phyloP scores from a whole-genome alignment of 2,797 vertebrate genomes.

The Silurus lanzhouensis region DNA sequence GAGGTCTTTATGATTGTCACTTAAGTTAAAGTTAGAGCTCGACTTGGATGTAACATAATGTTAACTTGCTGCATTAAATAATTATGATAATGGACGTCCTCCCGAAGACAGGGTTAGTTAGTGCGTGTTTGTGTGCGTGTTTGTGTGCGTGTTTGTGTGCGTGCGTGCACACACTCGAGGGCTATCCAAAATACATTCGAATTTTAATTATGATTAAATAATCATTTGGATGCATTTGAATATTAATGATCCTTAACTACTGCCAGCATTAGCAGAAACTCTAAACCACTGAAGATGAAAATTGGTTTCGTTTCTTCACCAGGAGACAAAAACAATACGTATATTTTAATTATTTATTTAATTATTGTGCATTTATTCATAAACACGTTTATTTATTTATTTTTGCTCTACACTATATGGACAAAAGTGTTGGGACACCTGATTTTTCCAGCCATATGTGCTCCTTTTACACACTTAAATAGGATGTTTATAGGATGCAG shows the following conservation, averaged over 20 bases:
- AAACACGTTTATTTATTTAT: too few species aligned
- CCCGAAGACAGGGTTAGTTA: too few species aligned
- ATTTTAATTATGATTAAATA: constrained; percentile 1
- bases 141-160: background rate
- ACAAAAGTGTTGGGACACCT: too few species aligned
- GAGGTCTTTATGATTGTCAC: background rate
- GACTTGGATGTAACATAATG: background rate
- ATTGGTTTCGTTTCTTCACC: background rate
- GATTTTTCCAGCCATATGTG: too few species aligned
- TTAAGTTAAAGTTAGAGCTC: background rate
- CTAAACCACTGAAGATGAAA: background rate
- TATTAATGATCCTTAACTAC: background rate
- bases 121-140: background rate
- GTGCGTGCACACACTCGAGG: background rate
- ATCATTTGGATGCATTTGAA: background rate
- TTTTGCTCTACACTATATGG: too few species aligned
- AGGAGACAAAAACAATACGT: background rate
- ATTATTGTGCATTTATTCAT: background rate
- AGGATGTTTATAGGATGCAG: too few species aligned
- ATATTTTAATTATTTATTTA: background rate
- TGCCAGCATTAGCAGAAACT: background rate
- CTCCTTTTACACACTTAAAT: too few species aligned
- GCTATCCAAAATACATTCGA: background rate
- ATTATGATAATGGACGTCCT: background rate
- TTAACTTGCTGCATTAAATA: constrained; percentile 5